A percentile compares a stretch with the other conserved stretches of the same genome.
Evolutionary conservation across 2,888 invertebrate genomes (phyloP).

Genomic region (Copidosoma aretas): DNA sequence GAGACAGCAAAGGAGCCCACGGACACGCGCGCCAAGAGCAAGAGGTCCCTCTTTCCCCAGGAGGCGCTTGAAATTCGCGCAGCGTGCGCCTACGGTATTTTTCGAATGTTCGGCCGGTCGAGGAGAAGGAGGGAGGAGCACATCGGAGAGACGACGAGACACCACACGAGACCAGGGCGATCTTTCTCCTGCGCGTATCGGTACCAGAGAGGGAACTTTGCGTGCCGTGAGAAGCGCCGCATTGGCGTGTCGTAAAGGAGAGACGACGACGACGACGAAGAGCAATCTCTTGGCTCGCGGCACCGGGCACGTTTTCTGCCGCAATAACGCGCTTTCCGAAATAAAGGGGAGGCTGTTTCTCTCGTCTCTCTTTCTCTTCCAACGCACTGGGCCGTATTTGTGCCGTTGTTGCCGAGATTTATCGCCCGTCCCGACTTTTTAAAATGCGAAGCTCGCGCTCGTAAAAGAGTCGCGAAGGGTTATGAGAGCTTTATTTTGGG

Average conservation of each 20-base stretch:
- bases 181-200: conserved; percentile 11
- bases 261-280: not conserved
- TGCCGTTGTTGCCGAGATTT: not conserved
- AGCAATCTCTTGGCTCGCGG: conserved; percentile 24
- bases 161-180: not conserved
- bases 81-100: conserved; percentile 36
- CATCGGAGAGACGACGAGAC: conserved; percentile 7
- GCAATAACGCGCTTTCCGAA: not conserved
- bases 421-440: too few relatives aligned
- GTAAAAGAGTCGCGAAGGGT: too few relatives aligned
- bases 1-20: too few relatives aligned
- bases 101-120: conserved; percentile 26
- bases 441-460: too few relatives aligned
- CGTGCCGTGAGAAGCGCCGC: conserved; percentile 26
- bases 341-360: not conserved
- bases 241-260: not conserved
- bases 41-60: not conserved
- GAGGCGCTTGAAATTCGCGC: conserved; percentile 21
- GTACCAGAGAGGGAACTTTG: conserved; percentile 12
- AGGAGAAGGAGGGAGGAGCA: not conserved
- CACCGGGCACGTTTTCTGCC: conserved; percentile 21
- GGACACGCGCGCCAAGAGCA: too few relatives aligned
- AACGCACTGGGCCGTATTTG: not conserved
- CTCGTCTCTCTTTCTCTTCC: not conserved
- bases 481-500: too few relatives aligned